Conservation (phyloP, 2,888 invertebrate genomes). For the Mesoligia furuncula region DNA sequence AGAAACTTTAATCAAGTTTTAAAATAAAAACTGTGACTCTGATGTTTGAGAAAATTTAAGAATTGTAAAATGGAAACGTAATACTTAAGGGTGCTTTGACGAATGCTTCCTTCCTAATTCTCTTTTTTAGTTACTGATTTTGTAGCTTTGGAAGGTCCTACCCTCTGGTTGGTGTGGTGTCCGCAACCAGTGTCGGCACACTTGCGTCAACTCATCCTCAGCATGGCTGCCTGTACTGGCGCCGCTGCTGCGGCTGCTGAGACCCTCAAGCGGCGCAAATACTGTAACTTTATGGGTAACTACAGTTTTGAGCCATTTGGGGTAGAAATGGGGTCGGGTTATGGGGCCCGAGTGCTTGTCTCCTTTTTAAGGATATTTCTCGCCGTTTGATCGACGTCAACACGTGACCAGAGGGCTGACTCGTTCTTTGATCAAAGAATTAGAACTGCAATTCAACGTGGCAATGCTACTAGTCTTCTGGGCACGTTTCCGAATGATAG, state of each 20-base stretch:
- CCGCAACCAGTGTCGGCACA: not conserved
- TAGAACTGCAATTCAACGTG: no score
- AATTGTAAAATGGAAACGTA: not conserved
- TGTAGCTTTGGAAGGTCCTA: not conserved
- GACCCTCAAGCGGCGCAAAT: no score
- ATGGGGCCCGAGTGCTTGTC: no score
- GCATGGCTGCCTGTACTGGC: no score
- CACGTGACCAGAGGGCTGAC: not conserved
- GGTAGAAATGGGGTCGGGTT: no score
- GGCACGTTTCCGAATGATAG: not conserved
- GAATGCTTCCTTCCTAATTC: not conserved
- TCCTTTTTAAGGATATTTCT: no score
- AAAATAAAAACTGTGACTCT: not conserved
- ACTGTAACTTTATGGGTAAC: no score
- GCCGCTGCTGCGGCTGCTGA: not conserved
- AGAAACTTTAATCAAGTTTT: slow-evolving; percentile 11
- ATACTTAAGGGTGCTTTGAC: not conserved
- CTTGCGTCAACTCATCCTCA: not conserved
- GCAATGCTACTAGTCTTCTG: not conserved
- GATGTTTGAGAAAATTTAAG: not conserved
- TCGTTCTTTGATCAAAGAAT: not conserved
- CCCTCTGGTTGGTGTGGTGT: not conserved
- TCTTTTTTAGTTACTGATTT: not conserved
- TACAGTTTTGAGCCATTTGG: no score
- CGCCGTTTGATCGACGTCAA: no score